Conservation (phyloP, 2,888 invertebrate species). For the Mellilla xanthometata region DNA sequence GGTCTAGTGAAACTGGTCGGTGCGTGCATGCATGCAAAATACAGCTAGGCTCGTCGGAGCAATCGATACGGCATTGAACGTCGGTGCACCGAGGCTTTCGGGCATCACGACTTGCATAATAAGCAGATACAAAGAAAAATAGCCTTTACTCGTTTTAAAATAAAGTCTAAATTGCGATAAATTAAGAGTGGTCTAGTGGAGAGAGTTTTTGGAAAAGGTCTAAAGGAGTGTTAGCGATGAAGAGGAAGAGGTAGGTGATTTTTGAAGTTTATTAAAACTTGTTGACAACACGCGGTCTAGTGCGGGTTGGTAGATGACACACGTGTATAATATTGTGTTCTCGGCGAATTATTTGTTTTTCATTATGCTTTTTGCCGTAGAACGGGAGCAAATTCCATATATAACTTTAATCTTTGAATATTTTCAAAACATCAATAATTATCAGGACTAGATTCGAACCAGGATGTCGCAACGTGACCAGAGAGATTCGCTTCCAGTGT, state of each 20-base stretch:
- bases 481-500: too few relatives aligned
- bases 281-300: too few relatives aligned
- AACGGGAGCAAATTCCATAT: too few relatives aligned
- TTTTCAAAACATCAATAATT: too few relatives aligned
- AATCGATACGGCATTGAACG: slow-evolving; percentile 34
- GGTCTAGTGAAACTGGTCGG: slow-evolving; percentile 47
- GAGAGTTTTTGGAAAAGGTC: background rate
- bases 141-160: background rate
- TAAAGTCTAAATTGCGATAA: background rate
- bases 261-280: too few relatives aligned
- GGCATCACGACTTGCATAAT: slow-evolving; percentile 10
- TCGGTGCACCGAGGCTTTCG: slow-evolving; percentile 38
- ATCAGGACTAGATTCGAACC: too few relatives aligned
- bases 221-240: slow-evolving; percentile 5
- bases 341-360: too few relatives aligned
- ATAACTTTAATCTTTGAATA: too few relatives aligned
- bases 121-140: slow-evolving; percentile 5
- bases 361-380: too few relatives aligned
- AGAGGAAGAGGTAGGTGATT: slow-evolving; percentile 10
- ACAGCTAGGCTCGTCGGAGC: slow-evolving; percentile 57
- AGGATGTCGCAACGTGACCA: too few relatives aligned
- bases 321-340: too few relatives aligned
- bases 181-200: background rate
- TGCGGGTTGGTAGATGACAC: too few relatives aligned
- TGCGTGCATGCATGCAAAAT: slow-evolving; percentile 81